Base-by-base conservation (phyloP, 2,888 invertebrate species). In the Pachliopta kotzebuea region DNA sequence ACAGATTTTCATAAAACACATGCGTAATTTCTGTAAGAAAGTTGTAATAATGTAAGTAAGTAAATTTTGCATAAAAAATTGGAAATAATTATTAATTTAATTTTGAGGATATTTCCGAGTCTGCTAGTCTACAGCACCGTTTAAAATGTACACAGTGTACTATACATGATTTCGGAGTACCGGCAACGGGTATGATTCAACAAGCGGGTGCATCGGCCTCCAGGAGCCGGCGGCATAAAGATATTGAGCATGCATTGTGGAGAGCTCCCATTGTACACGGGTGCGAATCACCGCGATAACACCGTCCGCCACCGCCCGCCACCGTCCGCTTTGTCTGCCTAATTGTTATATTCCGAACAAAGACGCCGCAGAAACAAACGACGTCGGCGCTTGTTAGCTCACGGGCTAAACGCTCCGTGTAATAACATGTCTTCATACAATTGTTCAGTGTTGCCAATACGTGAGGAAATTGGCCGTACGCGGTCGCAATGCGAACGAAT, bases 391-490 rank as follows among this genome's bases (percentile, higher is more conserved):
- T 84, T 79, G 84, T 85, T 86, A 83, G 82, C 82, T 81, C 74
- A 74, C 77, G 74, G 80, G 83, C 89, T 91, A 89, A 91, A 90
- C 84, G 86, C 79, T 78, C 67, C 72, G 74, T 77, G 80, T 86
- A 86, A 87, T 90, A 90, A 90, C 89, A 84, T 85, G 88, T 89
- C 88, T 83, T 86, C 85, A 80, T 82, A 88, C 89, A 88, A 90
- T 89, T 80, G 86, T 79, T 81, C 78, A 72, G 76, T 80, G 79
- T 77, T 83, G 82, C 81, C 84, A 83, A 89, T 86, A 86, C 83
- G 83, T 79, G 79, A 84, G 88, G 88, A 90, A 90, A 90, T 90
- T 89, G 88, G 75, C 77, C 83, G 77, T 84, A 80, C 73, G 71
- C 81, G 76, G 81, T 83, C 76, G 81, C 78, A 78, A 76, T 75